Percentiles rank a stretch among this genome's conserved stretches.
Evolutionary conservation across 2,113 vertebrate genomes (phyloP).

Genomic region (Xyliphius kryptos): DNA sequence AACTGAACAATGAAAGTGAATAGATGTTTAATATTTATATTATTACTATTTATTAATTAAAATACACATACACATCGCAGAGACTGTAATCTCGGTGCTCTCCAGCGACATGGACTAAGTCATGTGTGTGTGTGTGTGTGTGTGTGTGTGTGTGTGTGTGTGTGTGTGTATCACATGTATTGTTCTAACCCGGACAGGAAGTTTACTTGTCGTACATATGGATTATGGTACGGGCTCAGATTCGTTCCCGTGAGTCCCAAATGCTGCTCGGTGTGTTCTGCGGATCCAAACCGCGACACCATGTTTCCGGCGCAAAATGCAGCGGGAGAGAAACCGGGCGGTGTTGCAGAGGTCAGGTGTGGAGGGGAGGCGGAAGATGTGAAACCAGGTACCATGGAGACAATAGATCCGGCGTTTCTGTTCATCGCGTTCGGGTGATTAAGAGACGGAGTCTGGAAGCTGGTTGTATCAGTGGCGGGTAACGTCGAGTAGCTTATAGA

Average conservation of each 20-base stretch:
- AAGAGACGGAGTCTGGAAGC: conserved; percentile 68
- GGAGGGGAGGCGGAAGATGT: conserved; percentile 72
- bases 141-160: too few species aligned
- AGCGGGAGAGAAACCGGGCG: conserved; percentile 67
- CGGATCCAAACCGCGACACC: too few species aligned
- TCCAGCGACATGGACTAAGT: too few species aligned
- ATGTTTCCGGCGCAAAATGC: too few species aligned
- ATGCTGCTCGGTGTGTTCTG: conserved; percentile 79
- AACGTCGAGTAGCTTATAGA: conserved; percentile 65
- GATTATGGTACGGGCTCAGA: conserved; percentile 70
- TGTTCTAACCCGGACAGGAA: conserved; percentile 79
- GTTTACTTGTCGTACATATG: conserved; percentile 79
- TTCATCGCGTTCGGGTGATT: conserved; percentile 61
- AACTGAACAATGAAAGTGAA: too few species aligned
- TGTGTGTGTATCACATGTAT: conserved; percentile 69
- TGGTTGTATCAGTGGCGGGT: conserved; percentile 58
- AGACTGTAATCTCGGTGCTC: too few species aligned
- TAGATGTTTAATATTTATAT: too few species aligned
- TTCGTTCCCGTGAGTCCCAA: conserved; percentile 66
- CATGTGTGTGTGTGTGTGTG: too few species aligned
- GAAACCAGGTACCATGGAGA: conserved; percentile 58
- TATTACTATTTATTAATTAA: too few species aligned
- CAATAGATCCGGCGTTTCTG: conserved; percentile 55
- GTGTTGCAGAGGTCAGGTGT: conserved; percentile 63
- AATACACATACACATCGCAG: too few species aligned